These are phyloP conservation scores for Eurosta solidaginis DNA, from an alignment of 1,140 invertebrate species.

Conservation along the genomic window DNA sequence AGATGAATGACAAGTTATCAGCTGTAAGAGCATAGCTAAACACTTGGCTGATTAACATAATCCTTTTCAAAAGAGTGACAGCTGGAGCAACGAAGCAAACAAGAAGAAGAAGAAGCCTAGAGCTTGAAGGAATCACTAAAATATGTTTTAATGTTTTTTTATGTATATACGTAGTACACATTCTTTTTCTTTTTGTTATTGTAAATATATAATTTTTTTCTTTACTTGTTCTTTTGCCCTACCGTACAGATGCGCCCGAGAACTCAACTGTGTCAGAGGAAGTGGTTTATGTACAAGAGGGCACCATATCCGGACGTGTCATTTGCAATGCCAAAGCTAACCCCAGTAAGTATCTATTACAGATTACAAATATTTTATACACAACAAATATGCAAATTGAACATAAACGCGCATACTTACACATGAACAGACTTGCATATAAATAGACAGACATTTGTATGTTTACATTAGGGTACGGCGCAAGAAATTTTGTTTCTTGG, in stretches of 20 bases:
- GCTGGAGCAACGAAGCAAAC: not conserved
- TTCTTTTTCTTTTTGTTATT: not conserved
- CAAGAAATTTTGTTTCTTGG: too few species aligned
- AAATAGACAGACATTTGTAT: too few species aligned
- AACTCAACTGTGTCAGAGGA: slow-evolving; percentile 76
- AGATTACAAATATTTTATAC: slow-evolving; percentile 1
- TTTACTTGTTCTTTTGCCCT: slow-evolving; percentile 28
- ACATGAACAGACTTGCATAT: too few species aligned
- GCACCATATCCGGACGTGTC: slow-evolving; percentile 74
- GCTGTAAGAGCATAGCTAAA: not conserved
- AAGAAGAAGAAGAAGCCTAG: too few species aligned
- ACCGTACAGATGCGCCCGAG: slow-evolving; percentile 79
- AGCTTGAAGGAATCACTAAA: too few species aligned
- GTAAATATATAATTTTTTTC: slow-evolving; percentile 1
- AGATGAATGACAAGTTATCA: not conserved
- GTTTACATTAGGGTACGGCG: too few species aligned
- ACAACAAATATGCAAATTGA: slow-evolving; percentile 2
- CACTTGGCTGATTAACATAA: not conserved
- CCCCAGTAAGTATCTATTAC: slow-evolving; percentile 63
- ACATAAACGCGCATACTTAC: not conserved
- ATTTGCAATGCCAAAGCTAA: slow-evolving; percentile 76
- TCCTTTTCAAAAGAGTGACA: not conserved
- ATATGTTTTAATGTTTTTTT: too few species aligned
- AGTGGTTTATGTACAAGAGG: slow-evolving; percentile 76
- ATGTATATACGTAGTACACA: not conserved